Percentiles rank a stretch among this genome's conserved stretches.
phyloP scores from a whole-genome alignment of 2,888 invertebrate genomes.

The Ectemnius cavifrons region DNA sequence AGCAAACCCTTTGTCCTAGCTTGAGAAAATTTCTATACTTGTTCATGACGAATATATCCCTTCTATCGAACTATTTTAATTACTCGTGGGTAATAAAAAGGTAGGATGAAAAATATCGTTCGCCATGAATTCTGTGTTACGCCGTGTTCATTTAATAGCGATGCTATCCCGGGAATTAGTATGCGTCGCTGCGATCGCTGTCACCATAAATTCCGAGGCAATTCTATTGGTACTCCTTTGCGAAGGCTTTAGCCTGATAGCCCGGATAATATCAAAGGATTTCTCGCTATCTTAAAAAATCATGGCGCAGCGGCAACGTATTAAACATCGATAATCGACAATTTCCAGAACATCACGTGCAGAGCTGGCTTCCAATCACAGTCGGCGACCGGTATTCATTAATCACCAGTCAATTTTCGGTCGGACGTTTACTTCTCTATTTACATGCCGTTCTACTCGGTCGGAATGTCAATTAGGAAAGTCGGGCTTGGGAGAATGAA shows the following conservation, averaged over 20 bases:
- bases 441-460: neutral
- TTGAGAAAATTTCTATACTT: too few species aligned
- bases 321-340: neutral
- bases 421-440: constrained; percentile 9
- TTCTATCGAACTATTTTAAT: neutral
- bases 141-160: neutral
- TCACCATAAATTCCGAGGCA: neutral
- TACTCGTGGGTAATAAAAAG: neutral
- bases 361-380: neutral
- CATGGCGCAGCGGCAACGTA: neutral
- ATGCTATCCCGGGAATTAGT: neutral
- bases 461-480: constrained; percentile 5
- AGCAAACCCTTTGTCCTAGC: neutral
- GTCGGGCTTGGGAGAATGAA: neutral
- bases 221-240: neutral
- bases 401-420: constrained; percentile 3
- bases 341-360: neutral
- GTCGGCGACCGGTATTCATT: neutral
- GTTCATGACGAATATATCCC: neutral
- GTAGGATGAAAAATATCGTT: too few species aligned
- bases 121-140: neutral
- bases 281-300: neutral
- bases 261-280: neutral
- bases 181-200: neutral
- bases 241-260: neutral